phyloP scores from a whole-genome alignment of 1,140 invertebrate species.

The Palaemon carinicauda region DNA sequence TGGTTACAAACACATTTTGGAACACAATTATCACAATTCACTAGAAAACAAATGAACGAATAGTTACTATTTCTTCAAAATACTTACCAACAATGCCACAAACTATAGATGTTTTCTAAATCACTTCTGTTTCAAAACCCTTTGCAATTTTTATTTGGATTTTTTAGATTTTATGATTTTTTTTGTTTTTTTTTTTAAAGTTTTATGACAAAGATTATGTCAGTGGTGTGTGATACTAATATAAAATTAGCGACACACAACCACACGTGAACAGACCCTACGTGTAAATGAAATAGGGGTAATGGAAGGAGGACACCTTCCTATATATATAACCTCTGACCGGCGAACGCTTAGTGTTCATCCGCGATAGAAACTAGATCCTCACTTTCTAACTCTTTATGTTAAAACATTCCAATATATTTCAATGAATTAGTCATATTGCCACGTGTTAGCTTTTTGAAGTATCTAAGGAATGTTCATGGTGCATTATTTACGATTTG shows the following conservation, averaged over 20 bases:
- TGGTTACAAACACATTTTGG: background rate
- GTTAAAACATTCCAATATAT: background rate
- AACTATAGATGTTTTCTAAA: slow-evolving; percentile 1
- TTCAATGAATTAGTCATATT: background rate
- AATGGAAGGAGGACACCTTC: slow-evolving; percentile 61
- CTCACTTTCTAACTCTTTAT: background rate
- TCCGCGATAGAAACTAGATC: slow-evolving; percentile 23
- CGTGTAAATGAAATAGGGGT: slow-evolving; percentile 72
- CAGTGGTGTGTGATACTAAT: slow-evolving; percentile 82
- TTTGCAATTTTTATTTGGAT: slow-evolving; percentile 67
- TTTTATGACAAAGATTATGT: slow-evolving; percentile 67
- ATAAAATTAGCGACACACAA: slow-evolving; percentile 68
- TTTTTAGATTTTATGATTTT: slow-evolving; percentile 58
- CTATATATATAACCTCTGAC: slow-evolving; percentile 64
- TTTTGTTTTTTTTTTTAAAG: slow-evolving; percentile 72
- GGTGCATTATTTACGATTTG: too few relatives aligned
- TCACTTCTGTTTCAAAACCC: slow-evolving; percentile 56
- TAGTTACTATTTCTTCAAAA: background rate
- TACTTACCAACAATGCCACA: slow-evolving; percentile 50
- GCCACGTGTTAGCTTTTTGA: too few relatives aligned
- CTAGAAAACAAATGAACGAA: background rate
- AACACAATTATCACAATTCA: background rate
- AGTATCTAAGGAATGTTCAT: too few relatives aligned
- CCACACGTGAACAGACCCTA: slow-evolving; percentile 71
- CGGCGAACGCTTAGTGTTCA: background rate